Percentiles rank a stretch among this genome's conserved stretches.
phyloP scores from a whole-genome alignment of 2,797 vertebrate species.

The Alauda arvensis region DNA sequence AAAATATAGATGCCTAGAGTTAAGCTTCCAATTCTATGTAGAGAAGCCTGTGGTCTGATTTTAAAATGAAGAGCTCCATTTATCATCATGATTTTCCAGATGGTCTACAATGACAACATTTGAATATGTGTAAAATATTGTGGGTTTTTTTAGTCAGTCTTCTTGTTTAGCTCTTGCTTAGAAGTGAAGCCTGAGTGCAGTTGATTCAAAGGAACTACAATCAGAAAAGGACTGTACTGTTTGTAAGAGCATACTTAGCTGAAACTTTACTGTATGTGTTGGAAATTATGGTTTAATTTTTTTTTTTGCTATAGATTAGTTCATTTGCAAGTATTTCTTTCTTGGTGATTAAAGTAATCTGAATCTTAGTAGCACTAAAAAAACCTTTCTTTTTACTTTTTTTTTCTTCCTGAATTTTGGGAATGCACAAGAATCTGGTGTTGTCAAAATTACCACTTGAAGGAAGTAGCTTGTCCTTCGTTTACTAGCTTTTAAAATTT shows the following conservation, averaged over 20 bases:
- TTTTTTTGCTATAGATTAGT: not conserved
- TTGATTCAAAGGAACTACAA: not conserved
- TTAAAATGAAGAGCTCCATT: not conserved
- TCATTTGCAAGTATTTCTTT: not conserved
- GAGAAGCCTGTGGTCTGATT: not conserved
- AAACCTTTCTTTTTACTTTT: not conserved
- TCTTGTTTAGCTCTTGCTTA: not conserved
- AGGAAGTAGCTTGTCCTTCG: not conserved
- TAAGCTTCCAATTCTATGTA: not conserved
- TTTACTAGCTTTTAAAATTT: not conserved
- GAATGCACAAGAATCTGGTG: not conserved
- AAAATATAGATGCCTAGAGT: not conserved
- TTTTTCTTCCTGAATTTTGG: not conserved
- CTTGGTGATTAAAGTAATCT: not conserved
- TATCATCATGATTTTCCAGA: not conserved
- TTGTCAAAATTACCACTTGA: not conserved
- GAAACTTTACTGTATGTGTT: not conserved
- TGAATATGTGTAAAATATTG: not conserved
- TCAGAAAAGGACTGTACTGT: not conserved
- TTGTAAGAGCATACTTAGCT: not conserved
- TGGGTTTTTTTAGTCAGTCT: not conserved
- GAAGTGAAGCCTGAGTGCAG: not conserved
- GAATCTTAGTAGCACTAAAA: not conserved
- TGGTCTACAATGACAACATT: not conserved
- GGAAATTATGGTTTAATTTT: not conserved